Base-by-base conservation (phyloP, 2,797 vertebrate genomes). In the Cossypha dichroa region DNA sequence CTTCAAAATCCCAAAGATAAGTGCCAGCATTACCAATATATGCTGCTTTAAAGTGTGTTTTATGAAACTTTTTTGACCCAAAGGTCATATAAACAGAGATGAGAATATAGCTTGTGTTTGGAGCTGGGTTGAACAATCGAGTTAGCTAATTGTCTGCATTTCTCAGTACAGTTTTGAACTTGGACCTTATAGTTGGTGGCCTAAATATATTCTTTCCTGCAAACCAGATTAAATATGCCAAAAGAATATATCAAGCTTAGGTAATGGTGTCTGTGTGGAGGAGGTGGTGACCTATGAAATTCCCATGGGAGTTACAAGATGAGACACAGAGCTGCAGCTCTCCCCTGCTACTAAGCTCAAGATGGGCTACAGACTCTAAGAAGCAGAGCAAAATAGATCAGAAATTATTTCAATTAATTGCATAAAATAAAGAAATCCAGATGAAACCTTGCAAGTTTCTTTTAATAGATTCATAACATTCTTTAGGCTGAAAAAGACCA, bases 61-160 rank as follows among this genome's bases (percentile, higher is more conserved):
- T 36, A 43, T 5, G 15, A 62, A 31, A n/a, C 5, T 49, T 58
- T 56, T 84, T 10, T 46, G 51, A 54, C 11, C 10, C 33, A 38
- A 38, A 60, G 36, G 36, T 12, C 36, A 36, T 36, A 12, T 36
- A 36, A 82, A 10, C 46, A 66, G 52, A 76, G 34, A 4, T 3
- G 3, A 26, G n/a, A 79, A 34, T 3, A 46, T 10, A 68, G 49
- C 31, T 31, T 3, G 0, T 11, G 9, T 28, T 60, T 68, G 45
- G 41, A 74, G 41, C 23, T 67, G 41, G 34, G 34, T 13, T 5
- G 0, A 46, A 16, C 16, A 12, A n/a, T 16, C n/a, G n/a, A 11
- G 36, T 13, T 66, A 38, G 48, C 0, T 0, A 75, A 86, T 0
- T 13, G 28, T 49, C 43, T 58, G 16, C n/a, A 19, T 21, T 49